These are phyloP conservation scores for Acropternis orthonyx DNA, from an alignment of 2,797 vertebrate species.

Conservation along the genomic window DNA sequence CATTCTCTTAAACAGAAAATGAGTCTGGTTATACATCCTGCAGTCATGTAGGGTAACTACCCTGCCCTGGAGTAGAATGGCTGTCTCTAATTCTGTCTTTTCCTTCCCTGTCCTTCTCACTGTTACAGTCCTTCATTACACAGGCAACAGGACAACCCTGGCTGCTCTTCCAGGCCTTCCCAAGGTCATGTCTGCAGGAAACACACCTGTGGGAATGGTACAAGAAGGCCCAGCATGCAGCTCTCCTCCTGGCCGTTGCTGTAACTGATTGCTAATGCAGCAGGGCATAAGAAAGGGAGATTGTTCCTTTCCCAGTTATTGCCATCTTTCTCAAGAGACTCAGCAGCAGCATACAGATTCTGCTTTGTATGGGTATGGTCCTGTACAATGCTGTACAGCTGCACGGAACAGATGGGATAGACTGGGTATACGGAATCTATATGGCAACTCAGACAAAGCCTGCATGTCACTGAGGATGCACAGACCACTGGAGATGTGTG, in stretches of 20 bases:
- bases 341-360: neutral
- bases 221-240: neutral
- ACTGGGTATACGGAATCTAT: neutral
- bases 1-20: neutral
- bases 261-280: neutral
- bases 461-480: neutral
- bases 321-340: neutral
- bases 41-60: neutral
- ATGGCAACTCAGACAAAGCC: neutral
- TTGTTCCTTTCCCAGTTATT: neutral
- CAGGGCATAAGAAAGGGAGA: neutral
- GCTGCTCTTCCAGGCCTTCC: neutral
- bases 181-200: neutral
- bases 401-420: neutral
- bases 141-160: neutral
- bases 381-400: neutral
- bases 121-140: neutral
- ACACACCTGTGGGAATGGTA: rapidly evolving
- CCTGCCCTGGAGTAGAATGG: neutral
- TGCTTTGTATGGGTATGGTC: neutral
- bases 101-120: neutral
- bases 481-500: neutral
- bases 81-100: neutral
- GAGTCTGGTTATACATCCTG: neutral
- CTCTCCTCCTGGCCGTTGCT: neutral